Evolutionary conservation across 2,888 invertebrate species (phyloP).

Genomic region (Thymelicus acteon): DNA sequence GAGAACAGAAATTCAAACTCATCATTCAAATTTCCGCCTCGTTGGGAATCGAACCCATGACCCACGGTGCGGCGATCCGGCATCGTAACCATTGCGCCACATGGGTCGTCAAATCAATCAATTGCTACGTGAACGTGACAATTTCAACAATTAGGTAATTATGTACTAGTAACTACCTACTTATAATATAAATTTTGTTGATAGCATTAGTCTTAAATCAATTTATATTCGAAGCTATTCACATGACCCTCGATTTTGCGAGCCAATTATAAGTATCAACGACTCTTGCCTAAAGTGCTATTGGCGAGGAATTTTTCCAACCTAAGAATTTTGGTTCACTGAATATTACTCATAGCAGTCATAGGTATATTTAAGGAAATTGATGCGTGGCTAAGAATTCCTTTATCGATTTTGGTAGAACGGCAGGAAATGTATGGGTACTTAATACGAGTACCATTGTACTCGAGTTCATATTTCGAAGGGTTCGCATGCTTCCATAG

Average conservation of each 20-base stretch:
- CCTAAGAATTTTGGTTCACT: conserved; percentile 4
- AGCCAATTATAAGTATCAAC: not conserved
- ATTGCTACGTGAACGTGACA: no score
- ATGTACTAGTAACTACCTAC: no score
- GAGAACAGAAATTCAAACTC: no score
- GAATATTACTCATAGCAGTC: conserved; percentile 6
- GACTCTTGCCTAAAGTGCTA: not conserved
- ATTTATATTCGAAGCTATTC: not conserved
- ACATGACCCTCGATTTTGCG: not conserved
- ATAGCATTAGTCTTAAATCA: not conserved
- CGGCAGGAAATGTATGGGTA: conserved; percentile 32
- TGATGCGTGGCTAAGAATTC: conserved; percentile 22
- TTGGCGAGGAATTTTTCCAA: not conserved
- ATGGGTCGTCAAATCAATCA: no score
- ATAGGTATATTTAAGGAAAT: conserved; percentile 5
- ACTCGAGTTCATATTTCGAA: conserved; percentile 38
- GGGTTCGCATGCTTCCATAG: conserved; percentile 42
- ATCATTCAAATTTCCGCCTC: no score
- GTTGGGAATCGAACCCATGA: no score
- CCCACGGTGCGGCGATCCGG: no score
- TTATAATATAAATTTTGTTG: no score
- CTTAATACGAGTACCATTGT: conserved; percentile 31
- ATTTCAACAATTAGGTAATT: no score
- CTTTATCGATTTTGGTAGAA: conserved; percentile 29
- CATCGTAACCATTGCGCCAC: no score